Evolutionary conservation across 2,888 invertebrate species (phyloP).

Genomic region (Caenorhabditis sp.): DNA sequence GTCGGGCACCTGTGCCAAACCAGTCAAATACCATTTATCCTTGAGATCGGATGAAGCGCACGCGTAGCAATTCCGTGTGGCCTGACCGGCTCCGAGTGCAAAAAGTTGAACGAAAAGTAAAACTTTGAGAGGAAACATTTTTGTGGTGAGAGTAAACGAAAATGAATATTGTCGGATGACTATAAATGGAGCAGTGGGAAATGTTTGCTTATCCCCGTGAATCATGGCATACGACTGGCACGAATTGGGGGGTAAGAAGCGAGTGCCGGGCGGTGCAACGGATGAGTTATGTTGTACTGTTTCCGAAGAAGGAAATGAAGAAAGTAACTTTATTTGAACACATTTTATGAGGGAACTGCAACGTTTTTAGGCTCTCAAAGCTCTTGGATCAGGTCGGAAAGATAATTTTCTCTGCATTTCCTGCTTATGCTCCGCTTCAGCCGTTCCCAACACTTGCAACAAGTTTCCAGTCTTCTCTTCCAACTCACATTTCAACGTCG

Average conservation of each 20-base stretch:
- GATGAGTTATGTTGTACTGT: too few species aligned
- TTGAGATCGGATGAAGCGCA: constrained; percentile 35
- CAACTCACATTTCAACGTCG: neutral
- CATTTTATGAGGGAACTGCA: too few species aligned
- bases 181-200: constrained; percentile 33
- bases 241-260: constrained; percentile 37
- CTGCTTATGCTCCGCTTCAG: constrained; percentile 1
- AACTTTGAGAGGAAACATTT: neutral
- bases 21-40: constrained; percentile 63
- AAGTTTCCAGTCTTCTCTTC: neutral
- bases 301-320: too few species aligned
- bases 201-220: constrained; percentile 48
- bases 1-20: constrained; percentile 56
- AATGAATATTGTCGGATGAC: constrained; percentile 35
- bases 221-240: constrained; percentile 34
- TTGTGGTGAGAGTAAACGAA: constrained; percentile 1
- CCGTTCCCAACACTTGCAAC: neutral
- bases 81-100: neutral
- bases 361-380: too few species aligned
- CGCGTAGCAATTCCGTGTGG: constrained; percentile 30
- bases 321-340: too few species aligned
- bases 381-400: neutral
- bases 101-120: neutral
- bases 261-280: constrained; percentile 38
- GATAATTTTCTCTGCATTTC: neutral